Percentiles rank a stretch among this genome's conserved stretches.
phyloP scores from a whole-genome alignment of 2,888 invertebrate species.

The Zaprionus lineosus region DNA sequence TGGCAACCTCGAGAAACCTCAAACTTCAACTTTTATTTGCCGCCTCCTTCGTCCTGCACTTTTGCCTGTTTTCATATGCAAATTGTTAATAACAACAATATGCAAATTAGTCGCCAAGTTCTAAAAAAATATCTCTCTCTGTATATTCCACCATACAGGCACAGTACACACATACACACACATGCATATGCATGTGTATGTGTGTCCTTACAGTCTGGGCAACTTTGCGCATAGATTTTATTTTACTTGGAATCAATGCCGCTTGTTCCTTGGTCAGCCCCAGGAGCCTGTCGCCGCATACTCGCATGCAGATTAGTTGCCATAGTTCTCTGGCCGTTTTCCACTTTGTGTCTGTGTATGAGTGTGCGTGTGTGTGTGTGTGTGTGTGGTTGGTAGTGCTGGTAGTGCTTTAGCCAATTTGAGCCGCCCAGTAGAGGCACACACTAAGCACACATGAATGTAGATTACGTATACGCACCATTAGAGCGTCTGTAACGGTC shows the following conservation, averaged over 20 bases:
- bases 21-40: too few relatives aligned
- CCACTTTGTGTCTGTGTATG: neutral
- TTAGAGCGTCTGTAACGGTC: neutral
- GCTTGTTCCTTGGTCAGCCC: neutral
- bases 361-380: neutral
- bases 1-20: too few relatives aligned
- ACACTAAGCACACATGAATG: neutral
- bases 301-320: neutral
- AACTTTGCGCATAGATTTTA: conserved; percentile 7
- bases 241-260: neutral
- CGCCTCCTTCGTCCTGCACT: too few relatives aligned
- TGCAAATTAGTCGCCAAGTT: conserved; percentile 34
- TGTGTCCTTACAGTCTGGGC: too few relatives aligned
- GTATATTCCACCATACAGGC: too few relatives aligned
- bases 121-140: neutral
- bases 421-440: neutral
- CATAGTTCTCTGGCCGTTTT: too few relatives aligned
- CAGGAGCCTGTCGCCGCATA: neutral
- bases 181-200: neutral
- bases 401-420: conserved; percentile 4
- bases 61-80: conserved; percentile 52
- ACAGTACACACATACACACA: neutral
- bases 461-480: conserved; percentile 37
- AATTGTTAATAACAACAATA: conserved; percentile 44
- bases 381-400: neutral